These are phyloP conservation scores for Trinorchestia longiramus DNA, from an alignment of 1,140 invertebrate species.

Conservation along the genomic window DNA sequence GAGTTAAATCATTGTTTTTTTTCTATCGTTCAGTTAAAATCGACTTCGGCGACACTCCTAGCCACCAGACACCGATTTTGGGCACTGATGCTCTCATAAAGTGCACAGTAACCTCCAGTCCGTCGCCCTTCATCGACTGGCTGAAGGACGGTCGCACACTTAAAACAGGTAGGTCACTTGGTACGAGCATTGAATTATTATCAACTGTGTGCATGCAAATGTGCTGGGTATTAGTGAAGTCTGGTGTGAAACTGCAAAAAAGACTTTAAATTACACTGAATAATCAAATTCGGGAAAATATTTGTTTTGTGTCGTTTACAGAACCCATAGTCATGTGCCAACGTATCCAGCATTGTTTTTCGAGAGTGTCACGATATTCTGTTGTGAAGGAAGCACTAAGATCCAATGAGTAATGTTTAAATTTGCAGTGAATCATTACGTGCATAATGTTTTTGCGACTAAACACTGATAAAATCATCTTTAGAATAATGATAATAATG, in stretches of 20 bases:
- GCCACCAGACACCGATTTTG: constrained; percentile 84
- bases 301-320: background rate
- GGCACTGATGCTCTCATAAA: constrained; percentile 81
- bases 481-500: background rate
- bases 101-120: constrained; percentile 87
- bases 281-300: background rate
- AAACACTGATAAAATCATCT: background rate
- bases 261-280: background rate
- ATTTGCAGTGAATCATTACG: background rate
- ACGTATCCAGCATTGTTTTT: background rate
- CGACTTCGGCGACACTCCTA: constrained; percentile 86
- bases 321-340: background rate
- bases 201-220: background rate
- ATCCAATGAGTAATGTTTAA: background rate
- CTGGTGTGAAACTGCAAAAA: background rate
- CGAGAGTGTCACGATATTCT: background rate
- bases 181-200: background rate
- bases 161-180: constrained; percentile 63
- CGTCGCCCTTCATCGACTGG: constrained; percentile 87
- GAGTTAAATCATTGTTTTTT: background rate
- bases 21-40: constrained; percentile 78
- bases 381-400: background rate
- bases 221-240: background rate
- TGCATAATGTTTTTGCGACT: background rate
- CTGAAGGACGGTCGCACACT: constrained; percentile 80